These are phyloP conservation scores for Lissocephala sabroskyi DNA, from an alignment of 2,888 invertebrate species.

Conservation along the genomic window DNA sequence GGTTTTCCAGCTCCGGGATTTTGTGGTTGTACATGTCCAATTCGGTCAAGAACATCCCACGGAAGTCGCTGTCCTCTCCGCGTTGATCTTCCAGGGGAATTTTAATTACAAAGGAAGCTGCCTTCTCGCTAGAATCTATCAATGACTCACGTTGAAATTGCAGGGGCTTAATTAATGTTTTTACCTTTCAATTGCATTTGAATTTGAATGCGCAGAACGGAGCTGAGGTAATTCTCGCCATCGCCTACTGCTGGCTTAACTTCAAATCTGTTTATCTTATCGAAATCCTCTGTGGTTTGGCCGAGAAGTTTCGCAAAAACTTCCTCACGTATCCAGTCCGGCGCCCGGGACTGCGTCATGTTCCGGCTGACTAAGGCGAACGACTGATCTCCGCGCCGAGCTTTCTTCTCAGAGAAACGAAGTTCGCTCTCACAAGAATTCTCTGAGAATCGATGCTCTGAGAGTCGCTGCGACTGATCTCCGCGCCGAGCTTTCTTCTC, in stretches of 20 bases:
- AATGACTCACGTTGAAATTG: no score
- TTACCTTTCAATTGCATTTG: constrained; percentile 49
- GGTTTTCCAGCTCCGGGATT: constrained; percentile 53
- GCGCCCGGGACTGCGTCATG: constrained; percentile 9
- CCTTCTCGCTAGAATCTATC: no score
- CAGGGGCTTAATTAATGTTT: no score
- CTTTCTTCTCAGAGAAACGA: no score
- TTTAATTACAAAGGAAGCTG: constrained; percentile 60
- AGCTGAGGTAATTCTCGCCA: constrained; percentile 65
- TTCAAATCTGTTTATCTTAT: constrained; percentile 41
- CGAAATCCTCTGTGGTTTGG: no score
- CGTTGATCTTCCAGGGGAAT: constrained; percentile 43
- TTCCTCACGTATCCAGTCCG: constrained; percentile 47
- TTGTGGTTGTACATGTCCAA: constrained; percentile 51
- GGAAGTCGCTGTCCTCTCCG: constrained; percentile 41
- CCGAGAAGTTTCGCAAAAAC: constrained; percentile 41
- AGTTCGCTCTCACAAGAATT: no score
- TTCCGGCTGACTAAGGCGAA: no score
- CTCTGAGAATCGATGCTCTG: no score
- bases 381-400: no score
- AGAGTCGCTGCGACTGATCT: no score
- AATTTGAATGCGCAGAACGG: constrained; percentile 51
- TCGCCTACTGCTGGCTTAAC: constrained; percentile 40
- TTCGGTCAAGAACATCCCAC: constrained; percentile 37
- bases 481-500: no score